Percentiles rank a stretch among this genome's conserved stretches.
phyloP scores from a whole-genome alignment of 1,140 invertebrate genomes.

The Hormaphis cornu region DNA sequence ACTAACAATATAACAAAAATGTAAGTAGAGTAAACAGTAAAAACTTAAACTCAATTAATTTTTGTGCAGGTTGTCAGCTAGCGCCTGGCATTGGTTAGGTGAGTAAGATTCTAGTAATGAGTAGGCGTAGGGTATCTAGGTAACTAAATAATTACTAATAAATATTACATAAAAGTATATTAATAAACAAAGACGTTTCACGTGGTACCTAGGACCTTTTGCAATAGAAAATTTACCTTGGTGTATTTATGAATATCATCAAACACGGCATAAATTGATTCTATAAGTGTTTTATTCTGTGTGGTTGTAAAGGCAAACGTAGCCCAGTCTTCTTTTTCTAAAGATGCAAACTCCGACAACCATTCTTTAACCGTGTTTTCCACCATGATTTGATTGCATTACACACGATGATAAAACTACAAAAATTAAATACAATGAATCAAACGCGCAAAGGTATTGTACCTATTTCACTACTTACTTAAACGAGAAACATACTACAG shows the following conservation, averaged over 20 bases:
- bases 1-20: too few relatives aligned
- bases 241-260: slow-evolving; percentile 47
- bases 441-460: too few relatives aligned
- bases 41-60: too few relatives aligned
- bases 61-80: too few relatives aligned
- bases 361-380: slow-evolving; percentile 67
- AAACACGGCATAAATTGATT: slow-evolving; percentile 59
- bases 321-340: slow-evolving; percentile 62
- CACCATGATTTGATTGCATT: slow-evolving; percentile 49
- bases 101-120: background rate
- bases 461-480: background rate
- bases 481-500: background rate
- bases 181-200: background rate
- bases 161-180: background rate
- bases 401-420: background rate
- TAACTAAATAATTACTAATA: background rate
- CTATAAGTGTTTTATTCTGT: slow-evolving; percentile 69
- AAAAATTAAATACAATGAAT: background rate
- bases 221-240: slow-evolving; percentile 7
- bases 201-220: background rate
- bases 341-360: slow-evolving; percentile 64
- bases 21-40: too few relatives aligned
- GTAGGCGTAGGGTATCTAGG: background rate
- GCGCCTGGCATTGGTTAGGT: background rate
- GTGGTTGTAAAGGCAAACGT: slow-evolving; percentile 66